These are phyloP conservation scores for Lophotriccus pileatus DNA, from an alignment of 2,797 vertebrate species.

Conservation along the genomic window DNA sequence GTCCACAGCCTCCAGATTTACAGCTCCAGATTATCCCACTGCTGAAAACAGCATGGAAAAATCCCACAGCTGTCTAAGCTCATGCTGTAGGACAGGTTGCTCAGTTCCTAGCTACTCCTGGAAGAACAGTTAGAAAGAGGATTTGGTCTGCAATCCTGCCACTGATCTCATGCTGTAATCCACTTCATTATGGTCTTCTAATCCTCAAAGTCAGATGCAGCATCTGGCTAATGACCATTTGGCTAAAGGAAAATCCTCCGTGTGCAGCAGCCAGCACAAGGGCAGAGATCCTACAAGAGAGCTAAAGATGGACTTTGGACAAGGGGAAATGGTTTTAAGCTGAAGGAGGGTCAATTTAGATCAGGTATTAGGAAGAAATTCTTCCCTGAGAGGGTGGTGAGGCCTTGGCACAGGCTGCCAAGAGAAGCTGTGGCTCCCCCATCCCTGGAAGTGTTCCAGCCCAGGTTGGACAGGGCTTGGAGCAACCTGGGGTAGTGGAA, in stretches of 20 bases:
- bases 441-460: background rate
- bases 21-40: background rate
- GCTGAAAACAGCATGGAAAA: background rate
- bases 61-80: background rate
- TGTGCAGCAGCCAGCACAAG: background rate
- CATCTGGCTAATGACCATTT: background rate
- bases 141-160: conserved; percentile 27
- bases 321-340: background rate
- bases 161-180: conserved; percentile 14
- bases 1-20: background rate
- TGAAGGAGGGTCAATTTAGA: background rate
- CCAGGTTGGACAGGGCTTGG: background rate
- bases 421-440: background rate
- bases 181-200: background rate
- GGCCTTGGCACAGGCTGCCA: rapidly evolving
- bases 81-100: background rate
- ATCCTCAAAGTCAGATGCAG: background rate
- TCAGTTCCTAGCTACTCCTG: background rate
- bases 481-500: background rate
- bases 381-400: background rate
- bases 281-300: background rate
- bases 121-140: conserved; percentile 7
- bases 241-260: background rate
- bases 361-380: background rate
- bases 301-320: background rate